These are phyloP conservation scores for Trichogramma dendrolimi DNA, from an alignment of 2,888 invertebrate species.

Conservation along the genomic window DNA sequence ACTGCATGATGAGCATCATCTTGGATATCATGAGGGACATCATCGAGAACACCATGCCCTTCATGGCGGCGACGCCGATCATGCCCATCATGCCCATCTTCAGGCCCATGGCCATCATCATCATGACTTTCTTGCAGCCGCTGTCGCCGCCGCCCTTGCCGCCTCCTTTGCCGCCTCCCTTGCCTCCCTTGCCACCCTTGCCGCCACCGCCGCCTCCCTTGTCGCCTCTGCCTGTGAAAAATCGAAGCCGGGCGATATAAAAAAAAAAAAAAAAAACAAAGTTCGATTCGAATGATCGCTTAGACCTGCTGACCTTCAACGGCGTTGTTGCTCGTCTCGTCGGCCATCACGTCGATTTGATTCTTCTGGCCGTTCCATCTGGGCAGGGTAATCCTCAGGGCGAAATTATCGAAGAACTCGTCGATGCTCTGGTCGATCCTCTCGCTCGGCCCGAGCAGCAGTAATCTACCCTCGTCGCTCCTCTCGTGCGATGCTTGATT, in stretches of 20 bases:
- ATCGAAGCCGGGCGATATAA: too few species aligned
- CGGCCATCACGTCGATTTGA: constrained; percentile 47
- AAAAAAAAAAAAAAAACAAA: not conserved
- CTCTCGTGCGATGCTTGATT: constrained; percentile 21
- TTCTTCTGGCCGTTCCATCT: constrained; percentile 42
- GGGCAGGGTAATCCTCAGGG: constrained; percentile 50
- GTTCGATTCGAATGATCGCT: not conserved
- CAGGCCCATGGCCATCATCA: constrained; percentile 62
- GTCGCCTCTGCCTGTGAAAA: constrained; percentile 46
- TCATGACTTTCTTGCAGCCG: constrained; percentile 61
- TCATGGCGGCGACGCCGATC: constrained; percentile 61
- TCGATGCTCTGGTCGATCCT: constrained; percentile 57
- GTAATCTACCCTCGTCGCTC: constrained; percentile 35
- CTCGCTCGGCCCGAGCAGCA: constrained; percentile 39
- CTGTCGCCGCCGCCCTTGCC: constrained; percentile 43
- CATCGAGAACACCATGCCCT: constrained; percentile 62
- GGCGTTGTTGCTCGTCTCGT: constrained; percentile 35
- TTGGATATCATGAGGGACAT: constrained; percentile 61
- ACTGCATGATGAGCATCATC: constrained; percentile 50
- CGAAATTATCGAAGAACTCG: constrained; percentile 59
- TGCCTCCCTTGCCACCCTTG: constrained; percentile 51
- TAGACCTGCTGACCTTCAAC: constrained; percentile 39
- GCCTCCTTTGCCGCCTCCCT: constrained; percentile 51
- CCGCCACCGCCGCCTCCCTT: constrained; percentile 46
- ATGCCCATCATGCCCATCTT: constrained; percentile 63